A percentile compares a stretch with the other conserved stretches of the same genome.
Evolutionary conservation across 2,113 vertebrate genomes (phyloP).

Genomic region (Mesocricetus auratus): DNA sequence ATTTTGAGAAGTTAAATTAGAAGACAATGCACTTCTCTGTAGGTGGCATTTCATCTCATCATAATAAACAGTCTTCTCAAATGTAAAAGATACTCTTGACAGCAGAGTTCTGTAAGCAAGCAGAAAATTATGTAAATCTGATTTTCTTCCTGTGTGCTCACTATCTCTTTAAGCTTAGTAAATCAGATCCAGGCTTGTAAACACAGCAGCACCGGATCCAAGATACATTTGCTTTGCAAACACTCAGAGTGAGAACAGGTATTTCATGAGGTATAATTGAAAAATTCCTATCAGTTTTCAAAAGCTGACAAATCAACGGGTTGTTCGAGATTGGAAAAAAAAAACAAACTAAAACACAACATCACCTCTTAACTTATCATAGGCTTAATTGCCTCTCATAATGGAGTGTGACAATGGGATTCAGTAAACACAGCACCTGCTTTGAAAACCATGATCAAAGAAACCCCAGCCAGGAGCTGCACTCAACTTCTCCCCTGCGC

Average conservation of each 20-base stretch:
- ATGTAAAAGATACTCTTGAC: conserved; percentile 81
- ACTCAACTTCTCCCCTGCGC: not conserved
- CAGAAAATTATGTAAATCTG: conserved; percentile 85
- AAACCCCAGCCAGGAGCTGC: not conserved
- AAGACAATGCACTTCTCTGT: conserved; percentile 76
- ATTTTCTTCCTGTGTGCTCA: conserved; percentile 77
- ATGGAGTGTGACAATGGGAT: conserved; percentile 72
- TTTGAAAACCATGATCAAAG: conserved; percentile 71
- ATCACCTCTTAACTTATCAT: conserved; percentile 78
- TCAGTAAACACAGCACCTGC: conserved; percentile 65
- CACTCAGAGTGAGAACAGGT: conserved; percentile 73
- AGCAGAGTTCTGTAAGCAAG: conserved; percentile 82
- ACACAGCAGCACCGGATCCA: conserved; percentile 79
- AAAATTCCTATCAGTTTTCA: conserved; percentile 81
- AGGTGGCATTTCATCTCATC: conserved; percentile 83
- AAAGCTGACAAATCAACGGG: conserved; percentile 76
- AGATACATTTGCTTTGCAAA: conserved; percentile 79
- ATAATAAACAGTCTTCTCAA: conserved; percentile 80
- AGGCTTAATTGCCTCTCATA: conserved; percentile 78
- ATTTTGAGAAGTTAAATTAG: conserved; percentile 81
- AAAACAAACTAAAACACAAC: conserved; percentile 40
- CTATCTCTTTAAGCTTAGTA: conserved; percentile 82
- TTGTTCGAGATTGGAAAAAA: conserved; percentile 68
- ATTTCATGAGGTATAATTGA: conserved; percentile 79
- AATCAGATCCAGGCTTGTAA: conserved; percentile 81